Evolutionary conservation across 2,113 vertebrate species (phyloP), one percentile per base, ranked within the genome.

Genomic region (Hystrix brachyura): DNA sequence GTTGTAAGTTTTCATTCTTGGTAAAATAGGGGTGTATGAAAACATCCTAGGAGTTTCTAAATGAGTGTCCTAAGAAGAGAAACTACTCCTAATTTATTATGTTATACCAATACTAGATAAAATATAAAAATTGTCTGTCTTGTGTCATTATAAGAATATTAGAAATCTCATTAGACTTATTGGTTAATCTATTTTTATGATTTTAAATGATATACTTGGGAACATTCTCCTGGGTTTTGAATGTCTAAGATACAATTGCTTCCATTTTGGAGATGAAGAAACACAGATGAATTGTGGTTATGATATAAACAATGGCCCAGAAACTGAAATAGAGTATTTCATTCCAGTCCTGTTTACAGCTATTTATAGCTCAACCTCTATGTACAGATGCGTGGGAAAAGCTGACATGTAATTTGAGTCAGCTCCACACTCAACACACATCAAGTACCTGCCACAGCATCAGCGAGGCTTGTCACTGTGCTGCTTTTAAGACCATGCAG

Each of bases 191-290:
- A 29, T 74, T 93, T 91, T 89, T n/a, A 19, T 83, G 71, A 19
- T 64, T 87, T 94, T 38, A 5, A 76, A 38, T 90, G 81, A 86
- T 59, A 25, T 78, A 91, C 51, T 43, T 84, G 62, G 34, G 88
- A 89, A 21, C 25, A 60, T 10, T 76, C 0, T 91, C 90, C 25
- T 76, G 59, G 53, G 10, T 84, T 93, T 91, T 87, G 53, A 80
- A 62, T 62, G 27, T 93, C 57, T 91, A 34, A 38, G 32, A 80
- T 48, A 62, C 62, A 80, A 6, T 69, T 15, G 69, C 55, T 82
- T 95, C 46, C 43, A 18, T 74, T 65, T 94, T 82, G 90, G 59
- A 95, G 80, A 32, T 67, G 43, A 95, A 87, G 81, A 92, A 95
- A 82, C 55, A 59, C n/a, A 83, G 74, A 51, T 74, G 55, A 92